Evolutionary conservation across 2,797 vertebrate species (phyloP), one percentile per base, ranked within the genome.

Genomic region (Ispidina picta): DNA sequence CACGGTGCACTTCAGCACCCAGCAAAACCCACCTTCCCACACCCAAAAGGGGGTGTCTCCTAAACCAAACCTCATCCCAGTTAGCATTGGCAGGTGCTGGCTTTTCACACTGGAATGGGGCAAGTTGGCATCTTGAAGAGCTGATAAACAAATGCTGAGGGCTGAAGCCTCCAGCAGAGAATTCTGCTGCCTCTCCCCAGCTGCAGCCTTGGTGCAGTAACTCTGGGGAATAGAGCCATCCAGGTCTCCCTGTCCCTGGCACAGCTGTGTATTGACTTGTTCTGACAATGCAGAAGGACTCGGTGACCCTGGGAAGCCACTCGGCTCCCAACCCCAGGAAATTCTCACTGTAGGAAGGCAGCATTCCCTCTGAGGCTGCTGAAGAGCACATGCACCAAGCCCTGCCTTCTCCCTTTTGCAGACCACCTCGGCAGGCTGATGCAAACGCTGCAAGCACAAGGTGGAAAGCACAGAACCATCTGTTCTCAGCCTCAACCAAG

Each of bases 1-100:
- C 25, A 55, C 56, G 80, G 75, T 89, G 75, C 2, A 23, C 79
- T 68, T 80, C 73, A 58, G 79, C 2, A 0, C 69, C 37, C 58
- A 90, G 88, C 69, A 85, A 74, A 89, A 51, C 58, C 60, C 88
- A 44, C 28, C 90, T 80, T 89, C 95, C 93, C 68, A 87, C 86
- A 33, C 65, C 28, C 37, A 31, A 84, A 90, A 92, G 80, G 84
- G 89, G 83, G 73, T 77, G 82, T 95, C 79, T 95, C 89, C 76
- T 89, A 94, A 94, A 81, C 89, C 83, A 85, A 89, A 80, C 29
- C 15, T 83, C 93, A 86, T 56, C 35, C 77, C 46, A 10, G 1
- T 52, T 31, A 25, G 59, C 84, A 46, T 63, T 76, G 64, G 39
- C 70, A 31, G 66, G 35, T 5, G 5, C 83, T 73, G 85, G 48